Conservation (phyloP, 2,113 vertebrate genomes). For the Danionella cerebrum region DNA sequence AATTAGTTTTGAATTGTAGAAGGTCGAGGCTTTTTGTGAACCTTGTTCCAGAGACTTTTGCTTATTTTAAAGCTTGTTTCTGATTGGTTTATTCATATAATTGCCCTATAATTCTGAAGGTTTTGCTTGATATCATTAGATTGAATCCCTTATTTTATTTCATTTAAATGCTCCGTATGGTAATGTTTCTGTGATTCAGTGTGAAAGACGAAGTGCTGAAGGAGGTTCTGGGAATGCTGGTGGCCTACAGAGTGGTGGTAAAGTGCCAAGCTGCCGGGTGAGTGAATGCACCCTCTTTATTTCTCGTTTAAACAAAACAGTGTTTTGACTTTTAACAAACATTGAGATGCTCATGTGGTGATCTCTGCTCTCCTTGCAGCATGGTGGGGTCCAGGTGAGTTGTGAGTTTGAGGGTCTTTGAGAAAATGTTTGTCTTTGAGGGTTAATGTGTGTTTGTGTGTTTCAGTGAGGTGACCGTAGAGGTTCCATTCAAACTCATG, state of each 20-base stretch:
- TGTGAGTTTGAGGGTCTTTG: not conserved
- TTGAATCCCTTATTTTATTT: too few relatives aligned
- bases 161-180: too few relatives aligned
- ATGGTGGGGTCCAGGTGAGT: constrained; percentile 37
- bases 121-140: too few relatives aligned
- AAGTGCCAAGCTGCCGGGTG: constrained; percentile 82
- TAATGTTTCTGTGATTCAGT: constrained; percentile 50
- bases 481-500: constrained; percentile 88
- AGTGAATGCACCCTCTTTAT: too few relatives aligned
- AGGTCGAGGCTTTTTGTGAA: too few relatives aligned
- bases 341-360: not conserved
- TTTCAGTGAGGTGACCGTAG: constrained; percentile 79
- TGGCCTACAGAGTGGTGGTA: constrained; percentile 82
- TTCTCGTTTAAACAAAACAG: not conserved
- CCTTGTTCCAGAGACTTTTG: too few relatives aligned
- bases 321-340: not conserved
- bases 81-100: too few relatives aligned
- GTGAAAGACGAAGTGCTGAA: constrained; percentile 82
- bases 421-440: not conserved
- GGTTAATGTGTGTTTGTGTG: constrained; percentile 7
- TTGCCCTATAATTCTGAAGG: too few relatives aligned
- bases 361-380: constrained; percentile 12
- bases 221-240: constrained; percentile 84
- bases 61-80: too few relatives aligned
- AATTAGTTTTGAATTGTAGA: too few relatives aligned